Evolutionary conservation across 2,888 invertebrate genomes (phyloP), one percentile per base, ranked within the genome.

Genomic region (Morinoia aosen): DNA sequence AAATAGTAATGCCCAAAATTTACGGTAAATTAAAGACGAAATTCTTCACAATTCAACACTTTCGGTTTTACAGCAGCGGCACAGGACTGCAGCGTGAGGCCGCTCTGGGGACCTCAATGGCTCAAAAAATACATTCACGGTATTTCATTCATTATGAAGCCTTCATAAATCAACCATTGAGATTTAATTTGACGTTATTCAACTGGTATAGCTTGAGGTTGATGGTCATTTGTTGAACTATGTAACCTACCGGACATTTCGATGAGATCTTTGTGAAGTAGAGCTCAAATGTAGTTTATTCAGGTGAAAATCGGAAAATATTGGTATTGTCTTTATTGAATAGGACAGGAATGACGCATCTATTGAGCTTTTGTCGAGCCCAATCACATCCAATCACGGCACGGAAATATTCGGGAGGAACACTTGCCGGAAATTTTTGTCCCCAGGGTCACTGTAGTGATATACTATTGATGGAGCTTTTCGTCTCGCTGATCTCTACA

Each of bases 381-480:
- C 76, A 76, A 19, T 76, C 76, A 76, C 76, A 25, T 7, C 76
- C 12, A 76, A 25, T 76, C 25, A 10, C 76, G 76, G 33, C 33
- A 33, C 76, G 33, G 25, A 76, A 33, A 33, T 76, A 19, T 76
- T 61, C 76, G 25, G 3, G 25, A 25, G 76, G 76, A 76, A 76
- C 76, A 76, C 76, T 76, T 76, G 76, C 76, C 76, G 76, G 76
- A 76, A 76, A 76, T 76, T 76, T 76, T 76, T 76, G 76, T 76
- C 76, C 76, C 33, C 25, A 33, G 76, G 25, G 76, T 76, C 76
- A 33, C 12, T 76, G 33, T 76, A 76, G 33, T 76, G 76, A 76
- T 76, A 25, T 76, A 76, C 76, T 76, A 19, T 19, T 76, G 76
- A 76, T 76, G 16, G 76, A 33, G 76, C 33, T 1, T 8, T 33